Evolutionary conservation across 2,113 vertebrate species (phyloP).

Genomic region (Tamias sibiricus): DNA sequence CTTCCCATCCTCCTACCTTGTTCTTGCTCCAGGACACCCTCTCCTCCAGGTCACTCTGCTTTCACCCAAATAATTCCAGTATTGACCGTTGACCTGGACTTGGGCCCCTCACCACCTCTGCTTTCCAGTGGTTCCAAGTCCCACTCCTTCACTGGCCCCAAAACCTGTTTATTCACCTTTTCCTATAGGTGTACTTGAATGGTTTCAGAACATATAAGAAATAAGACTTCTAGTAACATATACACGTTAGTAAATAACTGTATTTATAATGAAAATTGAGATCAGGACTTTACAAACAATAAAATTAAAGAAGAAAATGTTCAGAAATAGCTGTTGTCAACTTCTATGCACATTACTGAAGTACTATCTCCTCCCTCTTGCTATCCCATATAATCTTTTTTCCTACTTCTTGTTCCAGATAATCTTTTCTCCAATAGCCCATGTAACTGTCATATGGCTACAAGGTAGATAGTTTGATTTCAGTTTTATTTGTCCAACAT

Average conservation of each 20-base stretch:
- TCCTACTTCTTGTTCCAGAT: not conserved
- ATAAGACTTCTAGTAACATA: not conserved
- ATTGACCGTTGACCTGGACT: not conserved
- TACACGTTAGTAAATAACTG: not conserved
- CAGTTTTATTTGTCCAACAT: not conserved
- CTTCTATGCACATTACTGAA: not conserved
- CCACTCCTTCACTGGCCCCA: not conserved
- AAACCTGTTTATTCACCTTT: not conserved
- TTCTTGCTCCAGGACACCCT: not conserved
- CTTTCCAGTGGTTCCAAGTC: not conserved
- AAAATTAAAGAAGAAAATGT: conserved; percentile 47
- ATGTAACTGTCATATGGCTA: not conserved
- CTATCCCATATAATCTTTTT: not conserved
- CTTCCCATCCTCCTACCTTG: not conserved
- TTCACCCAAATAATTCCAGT: not conserved
- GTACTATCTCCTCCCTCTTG: not conserved
- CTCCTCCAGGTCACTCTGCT: not conserved
- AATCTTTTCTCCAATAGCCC: conserved; percentile 5
- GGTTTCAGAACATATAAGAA: not conserved
- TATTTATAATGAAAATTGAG: not conserved
- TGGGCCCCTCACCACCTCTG: not conserved
- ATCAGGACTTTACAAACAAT: not conserved
- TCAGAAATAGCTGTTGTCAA: not conserved
- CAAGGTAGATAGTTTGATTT: not conserved
- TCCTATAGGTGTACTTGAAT: not conserved